Base-by-base conservation (phyloP, 1,140 invertebrate species). In the Dolichoris vasculosae region DNA sequence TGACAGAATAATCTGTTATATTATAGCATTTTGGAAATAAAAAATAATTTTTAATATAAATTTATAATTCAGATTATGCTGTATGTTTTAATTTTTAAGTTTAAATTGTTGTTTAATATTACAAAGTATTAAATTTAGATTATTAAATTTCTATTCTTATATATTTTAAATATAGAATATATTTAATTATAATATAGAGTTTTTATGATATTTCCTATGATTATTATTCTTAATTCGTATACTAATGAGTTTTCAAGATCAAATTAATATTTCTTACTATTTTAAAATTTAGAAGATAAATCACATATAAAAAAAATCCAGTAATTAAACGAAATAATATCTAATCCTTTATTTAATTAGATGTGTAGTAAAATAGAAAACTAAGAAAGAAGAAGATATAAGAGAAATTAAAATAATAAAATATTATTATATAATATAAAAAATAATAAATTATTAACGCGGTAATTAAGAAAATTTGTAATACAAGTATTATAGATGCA, bases 341-440 rank as follows among this genome's bases (percentile, higher is more conserved):
- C 23, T 11, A 20, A 69, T 13, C 3, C 32, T 2, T 69, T 38
- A 69, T 38, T 69, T 69, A 46, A 46, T 59, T 35, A 35, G 63
- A 3, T 8, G 3, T 55, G 23, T 2, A 51, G 38, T 9, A 35
- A 17, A 8, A 9, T 26, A 71, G 7, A 20, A 35, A 46, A 51
- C 0, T 30, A 32, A 71, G 7, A 23, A 30, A 81, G 4, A n/a
- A 64, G 17, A 46, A 32, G 23, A 46, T 30, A 32, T n/a, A 59
- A 85, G 40, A 59, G 67, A 48, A 32, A 15, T 15, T 73, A 51
- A 13, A 63, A 63, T 30, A n/a, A 63, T 63, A n/a, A 30, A n/a
- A 23, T 63, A 32, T 83, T 79, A 81, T 76, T 78, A 78, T 63
- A 71, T 38, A 76, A 84, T 48, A 85, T 17, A 84, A 88, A 76